Evolutionary conservation across 2,113 vertebrate genomes (phyloP).

Genomic region (Silurus asotus): DNA sequence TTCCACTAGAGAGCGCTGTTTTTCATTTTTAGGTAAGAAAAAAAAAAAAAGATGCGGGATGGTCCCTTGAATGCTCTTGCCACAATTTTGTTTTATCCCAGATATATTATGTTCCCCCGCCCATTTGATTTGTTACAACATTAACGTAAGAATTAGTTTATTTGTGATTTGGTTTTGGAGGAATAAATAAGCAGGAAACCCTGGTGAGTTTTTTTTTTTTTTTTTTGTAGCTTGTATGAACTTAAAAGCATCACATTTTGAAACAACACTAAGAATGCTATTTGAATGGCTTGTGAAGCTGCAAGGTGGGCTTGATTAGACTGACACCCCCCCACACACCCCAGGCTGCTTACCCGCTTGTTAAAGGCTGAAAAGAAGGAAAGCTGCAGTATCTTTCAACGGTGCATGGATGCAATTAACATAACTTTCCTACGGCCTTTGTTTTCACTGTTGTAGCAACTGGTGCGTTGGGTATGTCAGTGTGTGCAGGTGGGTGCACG

Average conservation of each 20-base stretch:
- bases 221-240: background rate
- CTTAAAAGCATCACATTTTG: background rate
- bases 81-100: background rate
- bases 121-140: background rate
- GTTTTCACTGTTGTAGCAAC: constrained; percentile 68
- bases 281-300: constrained; percentile 52
- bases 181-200: background rate
- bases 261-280: no score
- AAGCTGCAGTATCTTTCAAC: constrained; percentile 71
- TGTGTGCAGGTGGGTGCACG: background rate
- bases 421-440: constrained; percentile 70
- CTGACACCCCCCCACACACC: constrained; percentile 50
- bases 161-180: background rate
- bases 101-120: background rate
- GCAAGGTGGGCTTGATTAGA: constrained; percentile 68
- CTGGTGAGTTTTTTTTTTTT: background rate
- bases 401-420: constrained; percentile 75
- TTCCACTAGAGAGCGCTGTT: constrained; percentile 43
- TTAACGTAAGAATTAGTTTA: background rate
- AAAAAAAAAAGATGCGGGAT: background rate
- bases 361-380: constrained; percentile 55
- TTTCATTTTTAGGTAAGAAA: background rate
- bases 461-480: constrained; percentile 49
- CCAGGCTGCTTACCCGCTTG: constrained; percentile 67
- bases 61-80: background rate